phyloP scores from a whole-genome alignment of 2,113 vertebrate species.

The rabbit (Oryctolagus cuniculus) region DNA sequence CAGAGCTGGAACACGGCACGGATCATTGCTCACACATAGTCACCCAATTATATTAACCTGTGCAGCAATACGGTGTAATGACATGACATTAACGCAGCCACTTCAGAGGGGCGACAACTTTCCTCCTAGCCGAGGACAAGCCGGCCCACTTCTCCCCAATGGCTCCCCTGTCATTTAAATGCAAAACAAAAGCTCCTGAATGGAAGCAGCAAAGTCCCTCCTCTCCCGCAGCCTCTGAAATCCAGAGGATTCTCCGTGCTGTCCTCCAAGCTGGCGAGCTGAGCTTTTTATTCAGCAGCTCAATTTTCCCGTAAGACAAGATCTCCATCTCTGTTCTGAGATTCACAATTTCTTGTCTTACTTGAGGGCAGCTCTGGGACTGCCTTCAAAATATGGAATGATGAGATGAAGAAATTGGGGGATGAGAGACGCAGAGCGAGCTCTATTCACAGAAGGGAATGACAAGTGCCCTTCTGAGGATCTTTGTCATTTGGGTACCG shows the following conservation, averaged over 20 bases:
- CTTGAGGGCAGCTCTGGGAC: slow-evolving; percentile 43
- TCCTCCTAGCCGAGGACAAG: slow-evolving; percentile 64
- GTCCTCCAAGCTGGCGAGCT: slow-evolving; percentile 39
- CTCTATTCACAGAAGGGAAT: background rate
- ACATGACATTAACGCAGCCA: slow-evolving; percentile 89
- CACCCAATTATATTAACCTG: slow-evolving; percentile 93
- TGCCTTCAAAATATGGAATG: slow-evolving; percentile 30
- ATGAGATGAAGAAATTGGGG: slow-evolving; percentile 2
- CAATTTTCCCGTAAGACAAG: slow-evolving; percentile 47
- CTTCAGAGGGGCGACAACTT: slow-evolving; percentile 83
- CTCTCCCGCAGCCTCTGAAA: slow-evolving; percentile 68
- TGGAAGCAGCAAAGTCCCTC: slow-evolving; percentile 59
- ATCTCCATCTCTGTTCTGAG: background rate
- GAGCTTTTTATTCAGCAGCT: slow-evolving; percentile 43
- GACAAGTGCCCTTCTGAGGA: background rate
- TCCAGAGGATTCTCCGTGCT: slow-evolving; percentile 51
- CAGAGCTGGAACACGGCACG: slow-evolving; percentile 91
- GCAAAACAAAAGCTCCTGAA: slow-evolving; percentile 74
- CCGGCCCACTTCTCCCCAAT: slow-evolving; percentile 20
- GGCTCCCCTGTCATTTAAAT: slow-evolving; percentile 69
- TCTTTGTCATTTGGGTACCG: background rate
- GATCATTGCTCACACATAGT: slow-evolving; percentile 92
- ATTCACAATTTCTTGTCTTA: slow-evolving; percentile 17
- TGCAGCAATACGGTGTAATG: slow-evolving; percentile 89
- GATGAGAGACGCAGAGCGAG: background rate